Percentiles rank a stretch among this genome's conserved stretches.
Evolutionary conservation across 2,797 vertebrate species (phyloP).

Genomic region (Ctenopoma kingsleyae): DNA sequence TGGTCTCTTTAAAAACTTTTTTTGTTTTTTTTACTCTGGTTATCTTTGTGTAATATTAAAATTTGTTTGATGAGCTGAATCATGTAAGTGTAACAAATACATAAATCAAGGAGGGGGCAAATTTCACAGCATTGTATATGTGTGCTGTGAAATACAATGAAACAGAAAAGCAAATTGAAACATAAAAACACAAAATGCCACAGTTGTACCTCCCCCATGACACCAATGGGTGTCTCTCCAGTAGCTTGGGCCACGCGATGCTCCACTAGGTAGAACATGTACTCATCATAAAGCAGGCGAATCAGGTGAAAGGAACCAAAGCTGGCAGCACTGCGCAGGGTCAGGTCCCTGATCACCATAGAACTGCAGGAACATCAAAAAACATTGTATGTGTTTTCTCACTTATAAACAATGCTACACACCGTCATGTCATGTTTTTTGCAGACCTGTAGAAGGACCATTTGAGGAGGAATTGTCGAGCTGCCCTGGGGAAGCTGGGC

Average conservation of each 20-base stretch:
- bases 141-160: not conserved
- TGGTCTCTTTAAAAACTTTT: no score
- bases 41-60: no score
- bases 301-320: constrained; percentile 99
- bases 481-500: constrained; percentile 94
- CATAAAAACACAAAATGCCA: not conserved
- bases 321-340: constrained; percentile 96
- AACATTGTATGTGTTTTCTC: not conserved
- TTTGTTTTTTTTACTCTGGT: no score
- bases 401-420: not conserved
- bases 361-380: constrained; percentile 83
- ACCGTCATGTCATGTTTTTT: no score
- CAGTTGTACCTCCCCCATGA: constrained; percentile 95
- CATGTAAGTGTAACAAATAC: no score
- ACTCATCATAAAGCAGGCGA: constrained; percentile 97
- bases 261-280: constrained; percentile 99
- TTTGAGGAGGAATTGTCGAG: constrained; percentile 96
- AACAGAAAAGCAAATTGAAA: no score
- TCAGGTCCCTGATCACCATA: constrained; percentile 99
- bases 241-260: constrained; percentile 97
- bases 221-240: constrained; percentile 94
- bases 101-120: no score
- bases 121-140: not conserved
- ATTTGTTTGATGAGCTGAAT: no score
- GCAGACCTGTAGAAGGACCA: constrained; percentile 98